phyloP scores from a whole-genome alignment of 2,797 vertebrate genomes.

The Acrossocheilus wenchowensis region DNA sequence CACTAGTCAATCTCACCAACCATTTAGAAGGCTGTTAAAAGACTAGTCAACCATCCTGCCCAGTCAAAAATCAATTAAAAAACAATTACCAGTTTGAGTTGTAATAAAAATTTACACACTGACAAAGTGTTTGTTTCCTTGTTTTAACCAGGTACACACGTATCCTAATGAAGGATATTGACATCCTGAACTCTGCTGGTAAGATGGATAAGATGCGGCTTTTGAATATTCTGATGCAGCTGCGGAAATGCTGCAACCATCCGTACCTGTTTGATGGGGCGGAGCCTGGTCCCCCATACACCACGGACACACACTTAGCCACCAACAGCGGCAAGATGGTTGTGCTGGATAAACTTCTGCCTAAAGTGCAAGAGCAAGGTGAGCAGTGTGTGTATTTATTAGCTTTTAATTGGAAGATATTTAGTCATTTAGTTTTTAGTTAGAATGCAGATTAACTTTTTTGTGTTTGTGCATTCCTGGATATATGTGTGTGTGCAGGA shows the following conservation, averaged over 20 bases:
- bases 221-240: slow-evolving; percentile 87
- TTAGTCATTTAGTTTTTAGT: not conserved
- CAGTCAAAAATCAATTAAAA: not conserved
- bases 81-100: not conserved
- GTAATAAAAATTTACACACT: not conserved
- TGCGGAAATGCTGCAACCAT: slow-evolving; percentile 89
- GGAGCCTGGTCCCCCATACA: slow-evolving; percentile 88
- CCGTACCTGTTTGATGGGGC: slow-evolving; percentile 89
- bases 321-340: slow-evolving; percentile 91
- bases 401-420: not conserved
- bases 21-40: not conserved
- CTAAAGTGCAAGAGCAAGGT: slow-evolving; percentile 88
- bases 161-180: slow-evolving; percentile 91
- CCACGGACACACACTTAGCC: slow-evolving; percentile 87
- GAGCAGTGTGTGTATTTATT: slow-evolving; percentile 30
- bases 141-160: slow-evolving; percentile 81
- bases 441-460: not conserved
- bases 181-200: slow-evolving; percentile 88
- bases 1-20: not conserved
- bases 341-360: slow-evolving; percentile 84
- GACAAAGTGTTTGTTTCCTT: not conserved
- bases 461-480: not conserved
- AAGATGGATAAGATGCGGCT: slow-evolving; percentile 91
- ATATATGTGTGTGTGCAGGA: slow-evolving; percentile 66
- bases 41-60: not conserved